Percentiles rank a stretch among this genome's conserved stretches.
Conservation (phyloP, 2,797 vertebrate genomes). For the Sorex maritimensis region DNA sequence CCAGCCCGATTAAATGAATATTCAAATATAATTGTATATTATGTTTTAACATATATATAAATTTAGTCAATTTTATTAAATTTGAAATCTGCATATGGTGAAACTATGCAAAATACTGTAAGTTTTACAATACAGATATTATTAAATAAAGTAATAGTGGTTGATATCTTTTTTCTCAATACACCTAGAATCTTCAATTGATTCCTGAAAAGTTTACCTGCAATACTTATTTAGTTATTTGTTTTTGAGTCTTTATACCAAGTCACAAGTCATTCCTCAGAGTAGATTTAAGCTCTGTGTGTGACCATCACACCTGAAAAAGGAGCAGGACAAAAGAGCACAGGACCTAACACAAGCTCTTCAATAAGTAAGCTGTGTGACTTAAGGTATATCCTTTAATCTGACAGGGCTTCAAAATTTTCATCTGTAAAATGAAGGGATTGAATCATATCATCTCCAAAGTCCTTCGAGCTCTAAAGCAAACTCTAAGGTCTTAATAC, state of each 20-base stretch:
- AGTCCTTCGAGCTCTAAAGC: slow-evolving; percentile 4
- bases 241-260: background rate
- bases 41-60: background rate
- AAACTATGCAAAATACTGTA: background rate
- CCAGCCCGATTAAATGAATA: background rate
- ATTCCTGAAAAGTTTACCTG: background rate
- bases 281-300: background rate
- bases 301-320: background rate
- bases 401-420: slow-evolving; percentile 56
- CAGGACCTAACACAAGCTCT: background rate
- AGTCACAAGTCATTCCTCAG: background rate
- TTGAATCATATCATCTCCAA: slow-evolving; percentile 56
- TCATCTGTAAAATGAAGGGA: slow-evolving; percentile 74
- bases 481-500: slow-evolving; percentile 46
- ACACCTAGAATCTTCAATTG: background rate
- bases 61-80: background rate
- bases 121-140: background rate
- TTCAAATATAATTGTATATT: slow-evolving; percentile 13
- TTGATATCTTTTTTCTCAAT: background rate
- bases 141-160: background rate
- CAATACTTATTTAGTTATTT: background rate
- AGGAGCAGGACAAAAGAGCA: background rate
- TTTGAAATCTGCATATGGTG: background rate
- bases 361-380: slow-evolving; percentile 52
- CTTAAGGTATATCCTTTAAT: slow-evolving; percentile 65